phyloP scores from a whole-genome alignment of 23 tunicate species.

The Diplosoma virens region DNA sequence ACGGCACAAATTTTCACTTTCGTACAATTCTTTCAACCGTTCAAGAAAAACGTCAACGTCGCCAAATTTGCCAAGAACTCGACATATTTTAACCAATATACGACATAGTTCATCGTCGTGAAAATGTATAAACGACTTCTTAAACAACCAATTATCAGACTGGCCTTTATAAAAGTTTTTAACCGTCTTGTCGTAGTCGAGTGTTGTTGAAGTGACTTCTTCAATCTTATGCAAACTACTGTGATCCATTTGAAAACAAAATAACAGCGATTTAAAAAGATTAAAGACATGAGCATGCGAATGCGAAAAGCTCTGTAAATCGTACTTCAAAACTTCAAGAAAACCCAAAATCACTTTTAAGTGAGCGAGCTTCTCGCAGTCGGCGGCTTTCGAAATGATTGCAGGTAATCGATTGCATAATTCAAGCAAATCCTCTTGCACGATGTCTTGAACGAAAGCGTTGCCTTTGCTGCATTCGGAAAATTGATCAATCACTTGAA shows the following conservation, averaged over 20 bases:
- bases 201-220: constrained; percentile 7
- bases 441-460: constrained; percentile 1
- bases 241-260: constrained; percentile 60
- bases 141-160: constrained; percentile 33
- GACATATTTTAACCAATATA: constrained; percentile 36
- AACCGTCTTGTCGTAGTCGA: not conserved
- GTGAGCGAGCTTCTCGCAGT: constrained; percentile 31
- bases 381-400: constrained; percentile 22
- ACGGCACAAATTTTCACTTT: constrained; percentile 32
- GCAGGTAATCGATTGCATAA: constrained; percentile 37
- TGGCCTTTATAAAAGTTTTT: not conserved
- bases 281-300: constrained; percentile 44
- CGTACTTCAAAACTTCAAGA: constrained; percentile 25
- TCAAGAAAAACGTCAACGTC: constrained; percentile 43
- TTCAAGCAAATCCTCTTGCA: constrained; percentile 36
- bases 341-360: constrained; percentile 53
- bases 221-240: constrained; percentile 32
- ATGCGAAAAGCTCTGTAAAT: constrained; percentile 16
- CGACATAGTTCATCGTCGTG: constrained; percentile 22
- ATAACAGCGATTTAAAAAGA: constrained; percentile 31
- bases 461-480: not conserved
- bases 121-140: constrained; percentile 55
- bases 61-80: constrained; percentile 61
- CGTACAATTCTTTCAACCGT: constrained; percentile 39
- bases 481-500: constrained; percentile 18